Evolutionary conservation across 2,888 invertebrate species (phyloP), one percentile per base, ranked within the genome.

Genomic region (Pachymerium ferrugineum): DNA sequence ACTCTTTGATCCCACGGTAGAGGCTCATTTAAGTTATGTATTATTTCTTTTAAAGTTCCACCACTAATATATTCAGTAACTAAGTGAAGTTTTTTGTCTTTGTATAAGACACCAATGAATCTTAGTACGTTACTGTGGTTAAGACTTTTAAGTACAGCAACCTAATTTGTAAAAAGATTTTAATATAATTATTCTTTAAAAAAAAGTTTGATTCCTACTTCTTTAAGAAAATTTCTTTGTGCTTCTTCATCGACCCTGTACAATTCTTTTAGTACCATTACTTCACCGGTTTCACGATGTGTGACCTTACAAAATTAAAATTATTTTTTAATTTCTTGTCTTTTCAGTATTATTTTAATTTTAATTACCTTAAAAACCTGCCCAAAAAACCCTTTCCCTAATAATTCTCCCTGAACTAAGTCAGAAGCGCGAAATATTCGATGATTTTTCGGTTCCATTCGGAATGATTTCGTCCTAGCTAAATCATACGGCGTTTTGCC

Each of bases 311-410:
- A 92, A 75, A 92, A 93, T 76, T 76, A 75, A 69, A 68, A 70
- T 72, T 31, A 14, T 29, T 16, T 14, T 6, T 19, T 14, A 30
- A 33, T n/a, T 28, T 67, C 6, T 8, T 28, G 22, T 67, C 0
- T 19, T 14, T 74, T 73, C 0, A 69, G 1, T 35, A 77, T n/a
- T n/a, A 47, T 4, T 47, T 4, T 22, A 16, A 47, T 5, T 2
- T 47, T 4, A 47, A 5, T 76, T 74, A 82, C 83, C 79, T 81
- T 81, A 67, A 87, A 87, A 78, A 84, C 84, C 82, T 94, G 93
- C 0, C 97, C 97, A 83, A 96, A 97, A 85, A 96, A 97, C 0
- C 97, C 97, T 79, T 92, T 90, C 2, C 96, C 96, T 14, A 96
- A 84, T 4, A 96, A 85, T 81, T 95, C 94, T 38, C 95, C 95